phyloP scores from a whole-genome alignment of 2,888 invertebrate species.

The Panzeria rudis region DNA sequence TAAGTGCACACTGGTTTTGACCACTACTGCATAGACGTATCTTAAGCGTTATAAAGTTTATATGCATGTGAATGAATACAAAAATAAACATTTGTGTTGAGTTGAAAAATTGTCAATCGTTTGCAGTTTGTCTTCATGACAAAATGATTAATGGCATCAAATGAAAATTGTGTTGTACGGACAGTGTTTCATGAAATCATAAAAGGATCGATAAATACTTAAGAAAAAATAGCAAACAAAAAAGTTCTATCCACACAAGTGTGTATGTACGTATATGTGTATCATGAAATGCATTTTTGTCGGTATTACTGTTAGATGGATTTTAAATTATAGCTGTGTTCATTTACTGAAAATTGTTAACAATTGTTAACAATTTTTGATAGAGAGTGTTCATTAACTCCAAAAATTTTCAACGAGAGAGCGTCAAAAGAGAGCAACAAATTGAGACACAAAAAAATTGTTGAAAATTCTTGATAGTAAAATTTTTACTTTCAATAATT shows the following conservation, averaged over 20 bases:
- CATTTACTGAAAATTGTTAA: too few relatives aligned
- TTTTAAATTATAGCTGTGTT: constrained; percentile 36
- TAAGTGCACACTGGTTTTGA: background rate
- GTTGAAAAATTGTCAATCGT: constrained; percentile 75
- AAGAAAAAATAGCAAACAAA: background rate
- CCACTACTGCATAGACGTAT: background rate
- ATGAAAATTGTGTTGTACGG: constrained; percentile 50
- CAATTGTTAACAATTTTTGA: too few relatives aligned
- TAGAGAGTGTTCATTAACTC: too few relatives aligned
- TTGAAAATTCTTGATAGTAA: too few relatives aligned
- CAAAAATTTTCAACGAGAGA: too few relatives aligned
- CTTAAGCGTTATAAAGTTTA: background rate
- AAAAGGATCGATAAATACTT: constrained; percentile 44
- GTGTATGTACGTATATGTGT: background rate
- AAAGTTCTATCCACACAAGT: background rate
- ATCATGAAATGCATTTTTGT: background rate
- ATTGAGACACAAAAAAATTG: too few relatives aligned
- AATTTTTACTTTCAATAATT: too few relatives aligned
- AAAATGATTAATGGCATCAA: constrained; percentile 73
- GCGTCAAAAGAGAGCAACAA: too few relatives aligned
- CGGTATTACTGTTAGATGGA: constrained; percentile 11
- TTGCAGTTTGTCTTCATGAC: constrained; percentile 74
- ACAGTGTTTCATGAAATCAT: constrained; percentile 47
- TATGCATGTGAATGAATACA: constrained; percentile 18
- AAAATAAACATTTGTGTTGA: constrained; percentile 54